A percentile compares a stretch with the other conserved stretches of the same genome.
These are phyloP conservation scores for Ursus arctos DNA, from an alignment of 2,113 vertebrate genomes.

Conservation along the genomic window DNA sequence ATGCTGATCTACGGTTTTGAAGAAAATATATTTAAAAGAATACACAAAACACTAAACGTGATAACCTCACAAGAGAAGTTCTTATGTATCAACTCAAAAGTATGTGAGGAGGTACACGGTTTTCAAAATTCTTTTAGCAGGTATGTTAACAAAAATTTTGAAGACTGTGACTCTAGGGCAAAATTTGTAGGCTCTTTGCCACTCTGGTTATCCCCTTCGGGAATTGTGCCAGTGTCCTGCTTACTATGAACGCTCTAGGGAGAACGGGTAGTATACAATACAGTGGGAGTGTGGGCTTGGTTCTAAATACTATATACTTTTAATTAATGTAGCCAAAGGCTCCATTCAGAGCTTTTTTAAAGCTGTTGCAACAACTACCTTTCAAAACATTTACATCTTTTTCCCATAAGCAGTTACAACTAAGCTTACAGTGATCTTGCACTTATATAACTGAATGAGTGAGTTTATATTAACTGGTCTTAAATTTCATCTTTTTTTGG, in stretches of 20 bases:
- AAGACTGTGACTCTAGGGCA: background rate
- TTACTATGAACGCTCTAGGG: conserved; percentile 13
- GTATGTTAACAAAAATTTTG: conserved; percentile 26
- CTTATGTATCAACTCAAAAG: conserved; percentile 50
- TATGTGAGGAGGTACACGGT: background rate
- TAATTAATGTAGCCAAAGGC: conserved; percentile 10
- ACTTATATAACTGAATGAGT: background rate
- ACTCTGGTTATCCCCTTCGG: background rate
- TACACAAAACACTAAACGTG: conserved; percentile 33
- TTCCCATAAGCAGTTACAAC: conserved; percentile 3
- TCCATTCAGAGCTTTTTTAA: conserved; percentile 35
- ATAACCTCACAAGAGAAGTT: conserved; percentile 26
- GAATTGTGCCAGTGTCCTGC: background rate
- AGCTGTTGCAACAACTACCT: conserved; percentile 28
- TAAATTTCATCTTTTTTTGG: conserved; percentile 55
- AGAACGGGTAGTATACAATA: background rate
- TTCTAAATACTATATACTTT: conserved; percentile 31
- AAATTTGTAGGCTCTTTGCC: conserved; percentile 33
- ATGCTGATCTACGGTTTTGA: background rate
- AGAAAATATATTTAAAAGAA: conserved; percentile 59
- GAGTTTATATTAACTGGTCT: background rate
- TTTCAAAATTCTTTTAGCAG: conserved; percentile 43
- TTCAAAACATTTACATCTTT: conserved; percentile 50
- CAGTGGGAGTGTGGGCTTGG: background rate
- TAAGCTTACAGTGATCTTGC: conserved; percentile 22